A percentile compares a stretch with the other conserved stretches of the same genome.
These are phyloP conservation scores for Hemithea aestivaria DNA, from an alignment of 2,888 invertebrate species.

Conservation along the genomic window DNA sequence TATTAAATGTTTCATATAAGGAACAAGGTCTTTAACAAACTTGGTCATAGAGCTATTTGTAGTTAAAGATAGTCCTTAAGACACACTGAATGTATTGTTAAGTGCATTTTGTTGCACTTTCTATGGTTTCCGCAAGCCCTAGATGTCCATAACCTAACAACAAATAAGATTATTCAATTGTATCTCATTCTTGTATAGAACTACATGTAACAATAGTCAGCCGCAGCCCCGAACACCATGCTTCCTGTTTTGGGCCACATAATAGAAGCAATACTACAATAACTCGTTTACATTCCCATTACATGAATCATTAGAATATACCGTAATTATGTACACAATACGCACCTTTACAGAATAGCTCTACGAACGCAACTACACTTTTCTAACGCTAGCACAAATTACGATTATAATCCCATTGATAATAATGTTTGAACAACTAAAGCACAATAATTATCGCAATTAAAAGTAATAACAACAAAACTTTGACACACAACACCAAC, in stretches of 20 bases:
- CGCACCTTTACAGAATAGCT: slow-evolving; percentile 42
- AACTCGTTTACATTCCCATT: slow-evolving; percentile 64
- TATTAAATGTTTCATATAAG: too few species aligned
- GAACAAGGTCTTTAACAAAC: slow-evolving; percentile 9
- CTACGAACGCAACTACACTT: slow-evolving; percentile 33
- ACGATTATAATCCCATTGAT: slow-evolving; percentile 53
- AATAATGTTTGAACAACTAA: slow-evolving; percentile 41
- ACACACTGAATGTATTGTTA: slow-evolving; percentile 9
- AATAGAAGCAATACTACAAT: slow-evolving; percentile 52
- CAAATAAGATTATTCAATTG: slow-evolving; percentile 36
- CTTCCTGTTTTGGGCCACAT: slow-evolving; percentile 55
- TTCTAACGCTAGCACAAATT: slow-evolving; percentile 26
- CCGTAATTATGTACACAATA: slow-evolving; percentile 44
- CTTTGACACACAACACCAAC: slow-evolving; percentile 59
- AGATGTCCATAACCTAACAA: slow-evolving; percentile 42
- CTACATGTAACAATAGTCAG: slow-evolving; percentile 25
- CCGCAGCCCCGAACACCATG: slow-evolving; percentile 33
- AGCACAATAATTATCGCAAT: slow-evolving; percentile 47
- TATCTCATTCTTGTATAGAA: slow-evolving; percentile 19
- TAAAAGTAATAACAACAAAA: slow-evolving; percentile 70
- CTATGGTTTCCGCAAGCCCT: slow-evolving; percentile 41
- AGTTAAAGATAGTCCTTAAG: neutral
- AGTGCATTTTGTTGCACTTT: slow-evolving; percentile 18
- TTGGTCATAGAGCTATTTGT: neutral
- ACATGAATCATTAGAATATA: slow-evolving; percentile 65